Base-by-base conservation (phyloP, 2,888 invertebrate genomes). In the Eudemis profundana region DNA sequence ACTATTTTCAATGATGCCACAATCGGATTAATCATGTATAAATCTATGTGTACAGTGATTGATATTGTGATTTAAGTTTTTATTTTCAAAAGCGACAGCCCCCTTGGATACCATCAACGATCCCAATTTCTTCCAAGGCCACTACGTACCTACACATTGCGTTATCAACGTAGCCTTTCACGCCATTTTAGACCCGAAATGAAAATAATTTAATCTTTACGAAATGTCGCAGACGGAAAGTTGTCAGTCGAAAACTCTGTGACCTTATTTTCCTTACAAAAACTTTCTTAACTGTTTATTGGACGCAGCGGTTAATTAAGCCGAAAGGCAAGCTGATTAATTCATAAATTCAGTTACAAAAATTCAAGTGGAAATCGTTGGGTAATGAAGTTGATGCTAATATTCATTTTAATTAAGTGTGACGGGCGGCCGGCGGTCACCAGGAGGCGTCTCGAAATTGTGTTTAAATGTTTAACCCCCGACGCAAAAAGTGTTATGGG, bases 311-410 rank as follows among this genome's bases (percentile, higher is more conserved):
- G 47, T 63, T 63, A 63, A 63, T 56, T 63, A 49, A 56, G 44
- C 10, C 21, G 14, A 38, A 54, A 63, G 63, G 63, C 56, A 63
- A 27, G 49, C 40, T 42, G 15, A 53, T 53, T 53, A 53, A 51
- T 56, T 63, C 56, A 63, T 63, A 56, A 63, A 63, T 63, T 63
- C 56, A 50, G 56, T 63, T 42, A 61, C 60, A 49, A 63, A 63
- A 56, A 63, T 33, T 63, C 40, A 33, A 56, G 63, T 63, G 46
- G 56, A 63, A 63, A 63, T 56, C 49, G 63, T 56, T 56, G 47
- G 29, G 21, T 63, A 56, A 63, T 56, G 40, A 63, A 63, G 49
- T 63, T 63, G 38, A 63, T 63, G 63, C 56, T 56, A 63, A 56
- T 63, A 63, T 63, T 49, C 29, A 56, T 49, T 63, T 42, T 19